phyloP scores from a whole-genome alignment of 2,797 vertebrate species.

The Mormyrus proboscirostris region DNA sequence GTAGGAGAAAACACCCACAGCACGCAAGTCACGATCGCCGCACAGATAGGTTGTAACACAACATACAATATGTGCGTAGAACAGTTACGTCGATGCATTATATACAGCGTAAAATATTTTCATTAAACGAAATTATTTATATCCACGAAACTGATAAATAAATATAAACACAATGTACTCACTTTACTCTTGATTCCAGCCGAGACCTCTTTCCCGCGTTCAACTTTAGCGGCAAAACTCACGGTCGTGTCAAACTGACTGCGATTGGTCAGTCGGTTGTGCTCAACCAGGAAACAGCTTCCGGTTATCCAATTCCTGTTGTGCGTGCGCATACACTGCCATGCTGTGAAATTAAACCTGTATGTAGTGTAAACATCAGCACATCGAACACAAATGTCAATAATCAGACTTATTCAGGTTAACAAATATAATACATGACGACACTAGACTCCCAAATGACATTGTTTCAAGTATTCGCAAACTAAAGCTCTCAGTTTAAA shows the following conservation, averaged over 20 bases:
- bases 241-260: not conserved
- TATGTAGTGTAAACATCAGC: not conserved
- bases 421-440: not conserved
- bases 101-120: not conserved
- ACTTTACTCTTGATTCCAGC: not conserved
- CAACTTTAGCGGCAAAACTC: conserved; percentile 61
- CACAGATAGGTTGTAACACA: not conserved
- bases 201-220: not conserved
- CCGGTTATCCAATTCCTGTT: not conserved
- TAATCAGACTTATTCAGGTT: not conserved
- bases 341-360: not conserved
- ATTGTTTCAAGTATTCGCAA: not conserved
- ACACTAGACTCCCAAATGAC: not conserved
- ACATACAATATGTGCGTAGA: not conserved
- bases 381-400: not conserved
- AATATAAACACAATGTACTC: not conserved
- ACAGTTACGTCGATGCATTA: not conserved
- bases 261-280: conserved; percentile 47
- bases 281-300: conserved; percentile 24
- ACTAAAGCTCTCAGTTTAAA: not conserved
- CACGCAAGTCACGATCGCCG: not conserved
- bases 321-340: not conserved
- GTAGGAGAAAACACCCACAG: not conserved
- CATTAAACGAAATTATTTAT: not conserved
- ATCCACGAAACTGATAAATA: not conserved